Base-by-base conservation (phyloP, 2,888 invertebrate genomes). In the Hirtodrosophila duncani region DNA sequence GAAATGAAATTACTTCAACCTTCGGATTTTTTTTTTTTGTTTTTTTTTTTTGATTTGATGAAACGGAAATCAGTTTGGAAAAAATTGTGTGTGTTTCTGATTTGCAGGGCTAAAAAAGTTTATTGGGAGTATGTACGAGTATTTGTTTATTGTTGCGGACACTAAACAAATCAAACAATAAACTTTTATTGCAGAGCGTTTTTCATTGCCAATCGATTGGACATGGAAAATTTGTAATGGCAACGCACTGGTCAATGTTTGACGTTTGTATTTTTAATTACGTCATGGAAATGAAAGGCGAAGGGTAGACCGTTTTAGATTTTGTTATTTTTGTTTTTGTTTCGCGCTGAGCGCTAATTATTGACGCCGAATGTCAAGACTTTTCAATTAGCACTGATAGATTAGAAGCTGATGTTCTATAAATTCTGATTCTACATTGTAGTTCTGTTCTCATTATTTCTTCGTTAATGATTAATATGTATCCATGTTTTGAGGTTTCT, bases 141-240 rank as follows among this genome's bases (percentile, higher is more conserved):
- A 44, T 45, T 20, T 36, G 33, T 52, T 61, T 75, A 60, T 56
- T 61, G 70, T 42, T 34, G 24, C 34, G 58, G 71, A 63, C 80
- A 58, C 58, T 61, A 80, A 80, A 65, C 68, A 63, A 71, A 63
- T 60, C 44, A 65, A 69, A 78, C 71, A 78, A 71, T 72, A 59
- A 78, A 78, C 67, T 63, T 69, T 81, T 60, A 72, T 74, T 81
- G 81, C 53, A 67, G 38, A 14, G 36, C 23, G 48, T 38, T 78
- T 79, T 79, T 78, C 81, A 81, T 69, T 69, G 72, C 63, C 81
- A 79, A 72, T 81, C 52, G 71, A 65, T 60, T 62, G 20, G 66
- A 31, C 52, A 37, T 55, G 65, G 63, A 45, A 55, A 46, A 43
- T 34, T 37, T 58, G 59, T 58, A 58, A 45, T 9, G 24, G 24